Conservation (phyloP, 1,140 invertebrate species). For the Leucophenga varia region DNA sequence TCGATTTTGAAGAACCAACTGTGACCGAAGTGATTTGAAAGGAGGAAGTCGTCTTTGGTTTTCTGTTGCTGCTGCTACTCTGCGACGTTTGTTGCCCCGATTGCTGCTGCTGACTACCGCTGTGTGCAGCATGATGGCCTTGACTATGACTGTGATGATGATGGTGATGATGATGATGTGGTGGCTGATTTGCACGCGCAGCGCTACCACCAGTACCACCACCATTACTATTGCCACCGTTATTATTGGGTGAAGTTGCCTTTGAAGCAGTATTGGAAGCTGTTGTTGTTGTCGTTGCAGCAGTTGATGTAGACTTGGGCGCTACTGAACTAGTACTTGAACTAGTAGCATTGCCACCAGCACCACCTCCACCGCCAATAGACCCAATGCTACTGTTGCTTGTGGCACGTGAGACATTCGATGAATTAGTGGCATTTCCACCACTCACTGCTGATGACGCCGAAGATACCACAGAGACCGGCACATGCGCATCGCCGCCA, state of each 20-base stretch:
- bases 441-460: neutral
- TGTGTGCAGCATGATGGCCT: slow-evolving; percentile 25
- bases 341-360: slow-evolving; percentile 18
- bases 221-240: slow-evolving; percentile 19
- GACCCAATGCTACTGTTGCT: slow-evolving; percentile 14
- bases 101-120: slow-evolving; percentile 12
- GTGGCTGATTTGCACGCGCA: slow-evolving; percentile 15
- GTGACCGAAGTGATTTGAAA: slow-evolving; percentile 93
- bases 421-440: neutral
- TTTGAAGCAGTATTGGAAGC: slow-evolving; percentile 20
- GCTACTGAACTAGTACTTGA: slow-evolving; percentile 45
- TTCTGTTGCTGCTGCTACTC: slow-evolving; percentile 32
- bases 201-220: slow-evolving; percentile 8
- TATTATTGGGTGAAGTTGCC: slow-evolving; percentile 47
- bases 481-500: slow-evolving; percentile 9
- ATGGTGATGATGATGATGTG: slow-evolving; percentile 1
- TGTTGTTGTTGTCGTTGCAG: slow-evolving; percentile 8
- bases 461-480: slow-evolving; percentile 5
- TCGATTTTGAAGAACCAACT: slow-evolving; percentile 61
- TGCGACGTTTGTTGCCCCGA: slow-evolving; percentile 23
- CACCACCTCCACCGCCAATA: slow-evolving; percentile 13
- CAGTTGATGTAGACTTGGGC: slow-evolving; percentile 30
- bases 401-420: slow-evolving; percentile 18
- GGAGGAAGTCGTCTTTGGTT: slow-evolving; percentile 68
- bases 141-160: slow-evolving; percentile 44